Conservation (phyloP, 1,140 invertebrate genomes). For the Chelonus insularis region DNA sequence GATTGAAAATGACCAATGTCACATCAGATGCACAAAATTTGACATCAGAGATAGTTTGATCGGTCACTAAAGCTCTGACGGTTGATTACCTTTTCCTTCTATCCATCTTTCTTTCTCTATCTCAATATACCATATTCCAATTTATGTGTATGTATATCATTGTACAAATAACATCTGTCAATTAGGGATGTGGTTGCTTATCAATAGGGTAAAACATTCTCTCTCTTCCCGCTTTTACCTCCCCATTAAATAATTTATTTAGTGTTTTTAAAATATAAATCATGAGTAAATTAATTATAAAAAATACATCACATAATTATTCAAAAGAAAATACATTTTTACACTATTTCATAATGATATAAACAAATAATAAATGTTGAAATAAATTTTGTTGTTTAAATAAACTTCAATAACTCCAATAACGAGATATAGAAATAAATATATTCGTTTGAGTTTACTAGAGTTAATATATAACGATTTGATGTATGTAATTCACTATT, state of each 20-base stretch:
- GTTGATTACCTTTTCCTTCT: slow-evolving; percentile 17
- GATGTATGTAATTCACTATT: slow-evolving; percentile 59
- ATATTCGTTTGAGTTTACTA: slow-evolving; percentile 23
- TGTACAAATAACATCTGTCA: slow-evolving; percentile 55
- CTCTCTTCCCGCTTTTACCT: background rate
- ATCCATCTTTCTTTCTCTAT: background rate
- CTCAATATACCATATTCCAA: background rate
- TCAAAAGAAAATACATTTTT: too few relatives aligned
- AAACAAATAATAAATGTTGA: too few relatives aligned
- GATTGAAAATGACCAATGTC: slow-evolving; percentile 20
- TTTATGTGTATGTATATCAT: slow-evolving; percentile 12
- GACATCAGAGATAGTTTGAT: slow-evolving; percentile 19
- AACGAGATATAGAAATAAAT: background rate
- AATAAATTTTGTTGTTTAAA: too few relatives aligned
- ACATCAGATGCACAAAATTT: slow-evolving; percentile 10
- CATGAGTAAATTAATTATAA: too few relatives aligned
- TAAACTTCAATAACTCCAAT: too few relatives aligned
- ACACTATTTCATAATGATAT: too few relatives aligned
- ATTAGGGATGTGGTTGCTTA: slow-evolving; percentile 37
- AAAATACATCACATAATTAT: too few relatives aligned
- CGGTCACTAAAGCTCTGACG: slow-evolving; percentile 17
- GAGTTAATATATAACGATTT: slow-evolving; percentile 44
- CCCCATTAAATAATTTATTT: too few relatives aligned
- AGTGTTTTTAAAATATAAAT: background rate
- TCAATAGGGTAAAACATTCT: slow-evolving; percentile 8